Conservation (phyloP, 2,888 invertebrate species). For the Resseliella maxima region DNA sequence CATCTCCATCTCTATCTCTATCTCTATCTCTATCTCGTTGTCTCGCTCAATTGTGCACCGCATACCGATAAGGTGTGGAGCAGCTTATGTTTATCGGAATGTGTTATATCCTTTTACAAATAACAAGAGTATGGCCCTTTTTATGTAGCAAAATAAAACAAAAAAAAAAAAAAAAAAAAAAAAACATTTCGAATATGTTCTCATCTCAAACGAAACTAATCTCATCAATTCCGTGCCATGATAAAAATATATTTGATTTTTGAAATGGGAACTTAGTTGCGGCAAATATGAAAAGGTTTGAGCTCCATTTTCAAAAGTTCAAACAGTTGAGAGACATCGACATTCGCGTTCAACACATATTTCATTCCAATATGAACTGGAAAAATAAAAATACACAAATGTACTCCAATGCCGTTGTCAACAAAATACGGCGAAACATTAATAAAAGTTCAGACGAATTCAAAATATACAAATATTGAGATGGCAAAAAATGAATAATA, state of each 20-base stretch:
- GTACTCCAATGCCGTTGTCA: not conserved
- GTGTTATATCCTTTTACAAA: not conserved
- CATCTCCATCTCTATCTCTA: too few species aligned
- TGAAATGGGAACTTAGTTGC: not conserved
- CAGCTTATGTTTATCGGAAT: not conserved
- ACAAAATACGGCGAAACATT: not conserved
- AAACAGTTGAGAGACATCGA: not conserved
- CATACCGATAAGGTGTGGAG: not conserved
- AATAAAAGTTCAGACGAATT: constrained; percentile 14
- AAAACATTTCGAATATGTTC: too few species aligned
- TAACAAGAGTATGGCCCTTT: not conserved
- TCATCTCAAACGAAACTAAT: not conserved
- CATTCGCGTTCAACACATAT: not conserved
- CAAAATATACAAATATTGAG: not conserved
- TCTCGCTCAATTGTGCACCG: not conserved
- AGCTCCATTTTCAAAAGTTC: not conserved
- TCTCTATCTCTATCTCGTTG: too few species aligned
- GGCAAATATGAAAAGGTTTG: not conserved
- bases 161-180: too few species aligned
- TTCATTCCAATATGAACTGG: not conserved
- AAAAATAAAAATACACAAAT: not conserved
- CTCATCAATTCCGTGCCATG: not conserved
- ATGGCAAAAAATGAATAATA: not conserved
- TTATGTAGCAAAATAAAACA: too few species aligned
- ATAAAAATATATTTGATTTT: not conserved